A percentile compares a stretch with the other conserved stretches of the same genome.
These are phyloP conservation scores for Idaea straminata DNA, from an alignment of 2,888 invertebrate species.

Conservation along the genomic window DNA sequence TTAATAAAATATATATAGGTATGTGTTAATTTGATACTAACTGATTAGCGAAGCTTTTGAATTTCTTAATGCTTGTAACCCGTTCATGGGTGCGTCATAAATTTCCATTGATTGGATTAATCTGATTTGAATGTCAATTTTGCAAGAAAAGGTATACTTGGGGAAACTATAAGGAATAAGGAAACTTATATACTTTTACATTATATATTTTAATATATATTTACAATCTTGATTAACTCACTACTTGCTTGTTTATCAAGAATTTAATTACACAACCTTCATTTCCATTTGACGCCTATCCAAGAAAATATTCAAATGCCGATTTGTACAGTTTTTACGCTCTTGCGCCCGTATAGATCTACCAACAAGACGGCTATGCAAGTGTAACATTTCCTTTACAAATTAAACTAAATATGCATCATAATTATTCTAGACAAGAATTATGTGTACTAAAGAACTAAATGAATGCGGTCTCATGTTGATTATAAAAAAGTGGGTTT, in stretches of 20 bases:
- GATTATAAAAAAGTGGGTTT: constrained; percentile 57
- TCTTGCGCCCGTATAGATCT: constrained; percentile 8
- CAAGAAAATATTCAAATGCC: not conserved
- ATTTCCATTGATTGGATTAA: constrained; percentile 80
- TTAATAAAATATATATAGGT: too few species aligned
- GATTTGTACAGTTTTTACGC: constrained; percentile 9
- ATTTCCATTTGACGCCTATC: not conserved
- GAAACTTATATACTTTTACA: constrained; percentile 10
- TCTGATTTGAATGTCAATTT: constrained; percentile 80
- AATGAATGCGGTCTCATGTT: constrained; percentile 51
- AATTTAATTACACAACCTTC: not conserved
- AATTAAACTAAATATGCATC: constrained; percentile 30
- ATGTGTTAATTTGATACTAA: too few species aligned
- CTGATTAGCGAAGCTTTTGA: constrained; percentile 67
- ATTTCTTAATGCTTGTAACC: constrained; percentile 65
- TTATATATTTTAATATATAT: constrained; percentile 50
- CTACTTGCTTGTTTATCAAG: constrained; percentile 7
- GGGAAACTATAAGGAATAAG: too few species aligned
- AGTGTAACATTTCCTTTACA: constrained; percentile 29
- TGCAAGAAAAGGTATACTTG: constrained; percentile 68
- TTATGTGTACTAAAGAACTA: constrained; percentile 32
- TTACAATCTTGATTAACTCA: constrained; percentile 60
- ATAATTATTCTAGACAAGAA: constrained; percentile 36
- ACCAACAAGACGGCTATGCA: constrained; percentile 18
- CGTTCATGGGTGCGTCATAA: constrained; percentile 77